Percentiles rank a stretch among this genome's conserved stretches.
These are phyloP conservation scores for Chrysocyon brachyurus DNA, from an alignment of 2,797 vertebrate species.

Conservation along the genomic window DNA sequence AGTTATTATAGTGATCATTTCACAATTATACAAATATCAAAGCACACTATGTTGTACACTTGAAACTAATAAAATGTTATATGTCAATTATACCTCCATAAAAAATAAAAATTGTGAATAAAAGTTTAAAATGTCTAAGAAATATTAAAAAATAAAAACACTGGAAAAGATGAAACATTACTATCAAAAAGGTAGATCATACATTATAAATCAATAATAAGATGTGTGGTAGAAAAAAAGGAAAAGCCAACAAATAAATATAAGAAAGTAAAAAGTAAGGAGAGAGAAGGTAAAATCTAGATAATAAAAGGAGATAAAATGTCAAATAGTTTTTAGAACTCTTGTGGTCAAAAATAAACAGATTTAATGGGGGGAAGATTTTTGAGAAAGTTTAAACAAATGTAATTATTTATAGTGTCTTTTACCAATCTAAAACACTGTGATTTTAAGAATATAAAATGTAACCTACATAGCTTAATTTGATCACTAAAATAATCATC, in stretches of 20 bases:
- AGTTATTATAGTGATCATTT: not conserved
- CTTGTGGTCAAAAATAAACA: not conserved
- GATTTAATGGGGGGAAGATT: not conserved
- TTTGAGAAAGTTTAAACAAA: not conserved
- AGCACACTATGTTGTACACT: not conserved
- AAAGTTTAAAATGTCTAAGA: slow-evolving; percentile 13
- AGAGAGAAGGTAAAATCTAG: not conserved
- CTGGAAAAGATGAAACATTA: not conserved
- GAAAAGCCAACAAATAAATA: not conserved
- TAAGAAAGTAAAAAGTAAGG: not conserved
- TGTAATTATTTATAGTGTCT: not conserved
- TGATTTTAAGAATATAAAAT: slow-evolving; percentile 55
- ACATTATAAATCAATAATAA: not conserved
- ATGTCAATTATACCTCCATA: not conserved
- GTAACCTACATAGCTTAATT: not conserved
- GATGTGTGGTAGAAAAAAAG: not conserved
- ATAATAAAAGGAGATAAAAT: not conserved
- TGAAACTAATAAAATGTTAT: not conserved
- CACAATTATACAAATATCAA: not conserved
- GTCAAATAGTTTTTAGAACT: slow-evolving; percentile 3
- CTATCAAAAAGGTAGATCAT: not conserved
- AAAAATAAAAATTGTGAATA: slow-evolving; percentile 26
- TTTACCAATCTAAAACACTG: not conserved
- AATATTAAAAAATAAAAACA: slow-evolving; percentile 22
- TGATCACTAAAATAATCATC: not conserved